Conservation (phyloP, 2,113 vertebrate genomes). For the Parotia lawesii region DNA sequence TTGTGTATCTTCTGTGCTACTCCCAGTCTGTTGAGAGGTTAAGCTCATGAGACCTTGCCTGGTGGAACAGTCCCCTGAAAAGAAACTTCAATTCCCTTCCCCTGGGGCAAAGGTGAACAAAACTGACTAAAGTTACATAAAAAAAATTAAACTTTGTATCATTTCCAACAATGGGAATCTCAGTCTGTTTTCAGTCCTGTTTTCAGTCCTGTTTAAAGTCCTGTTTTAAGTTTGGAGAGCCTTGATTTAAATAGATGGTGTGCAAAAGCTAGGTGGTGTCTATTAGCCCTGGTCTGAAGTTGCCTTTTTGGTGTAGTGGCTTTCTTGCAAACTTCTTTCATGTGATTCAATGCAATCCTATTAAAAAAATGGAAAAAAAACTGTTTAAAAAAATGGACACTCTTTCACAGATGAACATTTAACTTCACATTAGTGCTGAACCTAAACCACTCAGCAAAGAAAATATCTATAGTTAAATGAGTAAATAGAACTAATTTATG, state of each 20-base stretch:
- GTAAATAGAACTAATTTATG: not conserved
- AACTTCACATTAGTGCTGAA: not conserved
- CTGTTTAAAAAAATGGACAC: not conserved
- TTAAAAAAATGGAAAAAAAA: not conserved
- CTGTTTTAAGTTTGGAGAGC: not conserved
- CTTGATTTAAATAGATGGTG: not conserved
- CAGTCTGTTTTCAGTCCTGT: not conserved
- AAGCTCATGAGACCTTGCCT: not conserved
- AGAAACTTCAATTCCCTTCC: not conserved
- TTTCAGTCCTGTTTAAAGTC: not conserved
- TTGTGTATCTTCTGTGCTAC: not conserved
- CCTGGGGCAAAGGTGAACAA: fast-evolving
- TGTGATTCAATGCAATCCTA: not conserved
- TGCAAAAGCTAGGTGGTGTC: not conserved
- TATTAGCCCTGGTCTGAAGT: not conserved
- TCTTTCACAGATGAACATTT: not conserved
- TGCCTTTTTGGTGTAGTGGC: not conserved
- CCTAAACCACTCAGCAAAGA: not conserved
- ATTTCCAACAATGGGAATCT: not conserved
- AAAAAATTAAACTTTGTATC: not conserved
- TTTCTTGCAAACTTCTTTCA: not conserved
- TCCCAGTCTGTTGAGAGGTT: not conserved
- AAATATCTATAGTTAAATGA: not conserved
- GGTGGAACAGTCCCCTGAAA: not conserved
- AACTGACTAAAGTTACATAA: not conserved